Percentiles rank a stretch among this genome's conserved stretches.
These are phyloP conservation scores for Crenuchus spilurus DNA, from an alignment of 2,797 vertebrate species.

Conservation along the genomic window DNA sequence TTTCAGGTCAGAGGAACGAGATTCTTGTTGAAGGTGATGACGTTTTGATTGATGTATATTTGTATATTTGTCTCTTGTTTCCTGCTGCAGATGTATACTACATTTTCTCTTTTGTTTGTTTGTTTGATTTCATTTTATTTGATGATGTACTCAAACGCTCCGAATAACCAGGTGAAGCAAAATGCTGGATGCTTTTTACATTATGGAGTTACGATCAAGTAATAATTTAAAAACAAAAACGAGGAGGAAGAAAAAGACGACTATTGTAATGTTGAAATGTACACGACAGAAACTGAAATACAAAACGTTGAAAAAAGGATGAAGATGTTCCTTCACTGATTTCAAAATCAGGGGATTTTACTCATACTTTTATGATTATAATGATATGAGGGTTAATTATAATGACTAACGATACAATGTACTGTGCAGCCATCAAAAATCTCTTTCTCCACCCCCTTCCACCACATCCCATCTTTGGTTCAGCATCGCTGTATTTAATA, in stretches of 20 bases:
- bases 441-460: conserved; percentile 82
- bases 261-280: conserved; percentile 85
- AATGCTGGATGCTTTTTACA: conserved; percentile 92
- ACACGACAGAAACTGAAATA: conserved; percentile 75
- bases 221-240: conserved; percentile 78
- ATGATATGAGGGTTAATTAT: conserved; percentile 71
- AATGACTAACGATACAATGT: conserved; percentile 79
- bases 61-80: conserved; percentile 61
- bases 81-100: conserved; percentile 71
- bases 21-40: conserved; percentile 75
- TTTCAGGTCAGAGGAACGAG: conserved; percentile 76
- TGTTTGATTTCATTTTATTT: conserved; percentile 59
- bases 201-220: conserved; percentile 84
- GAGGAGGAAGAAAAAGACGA: conserved; percentile 66
- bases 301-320: conserved; percentile 73
- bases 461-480: conserved; percentile 84
- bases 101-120: conserved; percentile 61
- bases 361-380: conserved; percentile 87
- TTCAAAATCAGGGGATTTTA: conserved; percentile 84
- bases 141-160: conserved; percentile 72
- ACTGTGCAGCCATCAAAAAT: conserved; percentile 87
- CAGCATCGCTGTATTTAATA: conserved; percentile 87
- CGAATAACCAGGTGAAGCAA: conserved; percentile 90
- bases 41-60: conserved; percentile 72
- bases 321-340: conserved; percentile 81